A percentile compares a stretch with the other conserved stretches of the same genome.
Conservation (phyloP, 2,797 vertebrate species). For the Discoglossus pictus region DNA sequence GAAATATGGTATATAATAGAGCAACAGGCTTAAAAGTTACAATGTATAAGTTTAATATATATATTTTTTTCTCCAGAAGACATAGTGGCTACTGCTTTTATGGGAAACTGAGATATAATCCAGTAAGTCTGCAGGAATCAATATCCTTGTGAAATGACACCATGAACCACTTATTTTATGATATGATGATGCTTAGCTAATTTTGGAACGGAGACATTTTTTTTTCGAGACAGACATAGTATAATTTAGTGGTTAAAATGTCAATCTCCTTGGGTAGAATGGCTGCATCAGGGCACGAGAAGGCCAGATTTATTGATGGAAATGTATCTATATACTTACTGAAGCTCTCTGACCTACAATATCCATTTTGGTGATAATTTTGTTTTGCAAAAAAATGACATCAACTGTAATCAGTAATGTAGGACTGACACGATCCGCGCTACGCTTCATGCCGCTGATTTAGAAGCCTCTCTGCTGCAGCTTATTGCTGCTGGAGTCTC, state of each 20-base stretch:
- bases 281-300: constrained; percentile 75
- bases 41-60: constrained; percentile 51
- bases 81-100: constrained; percentile 79
- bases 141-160: constrained; percentile 90
- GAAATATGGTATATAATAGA: too few species aligned
- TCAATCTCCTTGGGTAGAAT: constrained; percentile 79
- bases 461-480: constrained; percentile 67
- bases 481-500: constrained; percentile 61
- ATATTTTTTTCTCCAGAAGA: constrained; percentile 74
- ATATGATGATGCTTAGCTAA: constrained; percentile 89
- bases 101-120: constrained; percentile 86
- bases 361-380: constrained; percentile 91
- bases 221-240: constrained; percentile 80
- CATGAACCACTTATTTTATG: constrained; percentile 84
- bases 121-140: constrained; percentile 83
- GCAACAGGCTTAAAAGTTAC: too few species aligned
- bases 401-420: constrained; percentile 79
- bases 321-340: constrained; percentile 89
- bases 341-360: constrained; percentile 82
- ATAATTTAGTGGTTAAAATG: constrained; percentile 90
- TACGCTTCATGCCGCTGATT: constrained; percentile 72
- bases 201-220: constrained; percentile 87
- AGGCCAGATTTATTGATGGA: constrained; percentile 91
- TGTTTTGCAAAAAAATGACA: constrained; percentile 94
- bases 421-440: constrained; percentile 78